phyloP scores from a whole-genome alignment of 2,113 vertebrate species.

The Oreochromis niloticus region DNA sequence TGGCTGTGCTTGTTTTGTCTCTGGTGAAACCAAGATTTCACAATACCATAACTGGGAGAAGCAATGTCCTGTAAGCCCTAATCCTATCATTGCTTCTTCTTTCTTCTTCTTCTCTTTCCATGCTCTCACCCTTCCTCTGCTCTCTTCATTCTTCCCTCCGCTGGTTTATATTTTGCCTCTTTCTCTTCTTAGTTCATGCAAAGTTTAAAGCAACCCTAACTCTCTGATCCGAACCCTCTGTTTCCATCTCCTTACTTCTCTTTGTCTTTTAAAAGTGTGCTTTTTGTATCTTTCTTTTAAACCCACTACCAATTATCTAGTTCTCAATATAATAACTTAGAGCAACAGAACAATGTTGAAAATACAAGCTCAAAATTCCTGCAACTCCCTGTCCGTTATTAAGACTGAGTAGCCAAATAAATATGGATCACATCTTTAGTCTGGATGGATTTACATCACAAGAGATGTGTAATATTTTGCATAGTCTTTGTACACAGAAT shows the following conservation, averaged over 20 bases:
- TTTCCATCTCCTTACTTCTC: background rate
- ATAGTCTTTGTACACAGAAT: background rate
- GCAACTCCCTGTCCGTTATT: background rate
- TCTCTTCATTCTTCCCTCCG: background rate
- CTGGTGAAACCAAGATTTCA: too few species aligned
- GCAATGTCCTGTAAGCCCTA: background rate
- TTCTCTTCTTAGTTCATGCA: background rate
- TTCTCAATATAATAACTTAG: background rate
- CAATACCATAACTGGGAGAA: too few species aligned
- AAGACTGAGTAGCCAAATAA: background rate
- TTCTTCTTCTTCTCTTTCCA: background rate
- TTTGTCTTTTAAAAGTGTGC: background rate
- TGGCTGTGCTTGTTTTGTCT: background rate
- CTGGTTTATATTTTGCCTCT: slow-evolving; percentile 2
- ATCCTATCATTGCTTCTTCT: background rate
- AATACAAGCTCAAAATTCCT: background rate
- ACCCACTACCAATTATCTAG: background rate
- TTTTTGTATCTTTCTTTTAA: background rate
- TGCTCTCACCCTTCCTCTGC: background rate
- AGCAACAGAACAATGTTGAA: background rate
- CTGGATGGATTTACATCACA: background rate
- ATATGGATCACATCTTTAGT: background rate
- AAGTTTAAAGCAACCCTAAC: slow-evolving; percentile 31
- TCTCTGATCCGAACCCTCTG: slow-evolving; percentile 8
- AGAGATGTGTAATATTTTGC: background rate